A percentile compares a stretch with the other conserved stretches of the same genome.
Evolutionary conservation across 2,797 vertebrate genomes (phyloP).

Genomic region (Coracias cyanogaster): DNA sequence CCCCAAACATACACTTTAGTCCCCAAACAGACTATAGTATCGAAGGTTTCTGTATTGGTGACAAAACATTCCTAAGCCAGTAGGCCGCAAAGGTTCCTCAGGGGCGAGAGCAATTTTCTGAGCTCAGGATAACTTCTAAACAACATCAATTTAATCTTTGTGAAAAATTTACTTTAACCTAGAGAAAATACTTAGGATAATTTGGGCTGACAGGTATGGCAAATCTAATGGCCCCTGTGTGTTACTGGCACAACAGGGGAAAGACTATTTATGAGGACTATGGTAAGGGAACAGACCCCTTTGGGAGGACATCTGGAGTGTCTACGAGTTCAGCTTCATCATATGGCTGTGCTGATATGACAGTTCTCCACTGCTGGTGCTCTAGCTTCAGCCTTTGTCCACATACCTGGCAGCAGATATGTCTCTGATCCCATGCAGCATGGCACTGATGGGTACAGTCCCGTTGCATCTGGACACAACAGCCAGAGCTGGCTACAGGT

Average conservation of each 20-base stretch:
- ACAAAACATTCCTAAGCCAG: neutral
- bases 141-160: neutral
- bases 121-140: neutral
- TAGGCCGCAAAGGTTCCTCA: neutral
- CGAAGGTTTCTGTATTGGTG: neutral
- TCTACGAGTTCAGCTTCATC: neutral
- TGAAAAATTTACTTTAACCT: neutral
- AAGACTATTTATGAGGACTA: neutral
- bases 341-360: neutral
- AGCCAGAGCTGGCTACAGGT: neutral
- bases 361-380: neutral
- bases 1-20: neutral
- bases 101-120: neutral
- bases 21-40: neutral
- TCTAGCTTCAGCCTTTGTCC: neutral
- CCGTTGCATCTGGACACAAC: neutral
- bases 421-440: neutral
- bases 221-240: neutral
- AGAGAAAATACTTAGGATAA: neutral
- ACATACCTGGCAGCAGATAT: neutral
- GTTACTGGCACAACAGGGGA: neutral
- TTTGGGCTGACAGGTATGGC: neutral
- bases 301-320: neutral
- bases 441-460: neutral
- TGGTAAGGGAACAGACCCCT: neutral